Evolutionary conservation across 2,797 vertebrate species (phyloP).

Genomic region (Falco cherrug): DNA sequence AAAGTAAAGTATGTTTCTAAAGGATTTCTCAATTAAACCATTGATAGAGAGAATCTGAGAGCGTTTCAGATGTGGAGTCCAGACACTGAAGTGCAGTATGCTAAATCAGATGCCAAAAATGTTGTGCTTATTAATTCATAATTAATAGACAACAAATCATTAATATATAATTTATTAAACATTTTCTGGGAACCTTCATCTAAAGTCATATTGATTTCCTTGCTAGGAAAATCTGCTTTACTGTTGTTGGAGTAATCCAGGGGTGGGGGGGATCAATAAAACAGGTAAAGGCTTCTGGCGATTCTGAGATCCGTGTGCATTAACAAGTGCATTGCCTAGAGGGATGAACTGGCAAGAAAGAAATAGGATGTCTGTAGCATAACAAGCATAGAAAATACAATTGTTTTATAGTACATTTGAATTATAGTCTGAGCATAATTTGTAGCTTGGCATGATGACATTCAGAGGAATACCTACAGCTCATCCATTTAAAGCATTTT

Average conservation of each 20-base stretch:
- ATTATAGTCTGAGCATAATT: background rate
- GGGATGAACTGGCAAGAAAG: background rate
- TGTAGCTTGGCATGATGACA: background rate
- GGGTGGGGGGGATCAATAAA: background rate
- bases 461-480: background rate
- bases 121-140: conserved; percentile 23
- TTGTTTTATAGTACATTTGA: background rate
- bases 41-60: background rate
- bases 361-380: background rate
- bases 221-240: background rate
- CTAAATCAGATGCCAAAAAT: conserved; percentile 1
- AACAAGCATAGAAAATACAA: background rate
- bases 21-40: background rate
- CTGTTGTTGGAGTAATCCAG: background rate
- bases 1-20: background rate
- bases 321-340: background rate
- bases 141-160: conserved; percentile 47
- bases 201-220: conserved; percentile 2
- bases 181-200: background rate
- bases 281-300: background rate
- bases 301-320: background rate
- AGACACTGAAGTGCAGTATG: background rate
- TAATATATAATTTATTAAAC: background rate
- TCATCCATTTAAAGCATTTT: background rate
- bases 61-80: background rate